These are phyloP conservation scores for Chelonoidis abingdonii DNA, from an alignment of 2,113 vertebrate species.

Conservation along the genomic window DNA sequence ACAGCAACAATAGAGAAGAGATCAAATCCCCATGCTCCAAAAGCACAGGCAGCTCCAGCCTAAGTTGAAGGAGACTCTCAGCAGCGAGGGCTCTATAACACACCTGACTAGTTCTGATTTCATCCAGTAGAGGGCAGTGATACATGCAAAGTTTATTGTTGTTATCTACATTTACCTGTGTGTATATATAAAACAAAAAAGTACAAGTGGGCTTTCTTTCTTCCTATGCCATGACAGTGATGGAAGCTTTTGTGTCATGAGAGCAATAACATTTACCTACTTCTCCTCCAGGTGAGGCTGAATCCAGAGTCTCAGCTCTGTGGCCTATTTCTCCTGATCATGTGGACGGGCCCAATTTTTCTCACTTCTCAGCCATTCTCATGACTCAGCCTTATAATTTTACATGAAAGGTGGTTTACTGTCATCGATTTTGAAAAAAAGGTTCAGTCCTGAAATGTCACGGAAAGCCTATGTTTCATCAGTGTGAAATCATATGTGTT, in stretches of 20 bases:
- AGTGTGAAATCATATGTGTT: rapidly evolving
- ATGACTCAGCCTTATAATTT: neutral
- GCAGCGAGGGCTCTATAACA: neutral
- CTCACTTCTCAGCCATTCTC: neutral
- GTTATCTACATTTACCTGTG: neutral
- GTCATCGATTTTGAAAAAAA: neutral
- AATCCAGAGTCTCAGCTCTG: neutral
- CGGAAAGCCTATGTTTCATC: neutral
- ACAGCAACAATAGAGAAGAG: neutral
- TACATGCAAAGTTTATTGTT: neutral
- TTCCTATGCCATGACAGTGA: neutral
- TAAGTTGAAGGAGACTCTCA: neutral
- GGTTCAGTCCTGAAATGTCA: neutral
- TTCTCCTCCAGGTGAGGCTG: neutral
- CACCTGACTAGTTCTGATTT: neutral
- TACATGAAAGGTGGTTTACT: neutral
- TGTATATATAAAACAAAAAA: neutral
- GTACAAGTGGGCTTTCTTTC: neutral
- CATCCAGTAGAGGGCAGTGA: neutral
- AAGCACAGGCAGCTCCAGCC: neutral
- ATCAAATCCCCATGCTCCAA: neutral
- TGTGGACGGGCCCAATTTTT: neutral
- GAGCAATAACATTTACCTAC: neutral
- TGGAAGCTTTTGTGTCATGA: neutral
- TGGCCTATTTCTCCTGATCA: neutral